These are phyloP conservation scores for Megalops atlanticus DNA, from an alignment of 2,113 vertebrate genomes.

Conservation along the genomic window DNA sequence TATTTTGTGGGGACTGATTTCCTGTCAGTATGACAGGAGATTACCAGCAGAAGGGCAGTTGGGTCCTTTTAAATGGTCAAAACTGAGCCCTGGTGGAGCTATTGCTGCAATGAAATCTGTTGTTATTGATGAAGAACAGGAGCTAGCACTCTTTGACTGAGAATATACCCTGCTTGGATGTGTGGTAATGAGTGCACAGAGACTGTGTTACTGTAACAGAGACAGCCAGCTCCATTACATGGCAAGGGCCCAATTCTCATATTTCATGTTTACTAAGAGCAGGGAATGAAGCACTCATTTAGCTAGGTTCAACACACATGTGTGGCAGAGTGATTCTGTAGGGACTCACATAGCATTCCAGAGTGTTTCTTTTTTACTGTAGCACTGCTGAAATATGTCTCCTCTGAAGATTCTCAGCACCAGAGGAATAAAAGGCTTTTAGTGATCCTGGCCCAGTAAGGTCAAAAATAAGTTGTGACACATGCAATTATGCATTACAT, in stretches of 20 bases:
- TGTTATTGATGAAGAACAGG: neutral
- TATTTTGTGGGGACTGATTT: neutral
- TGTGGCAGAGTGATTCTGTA: neutral
- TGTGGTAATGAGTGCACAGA: neutral
- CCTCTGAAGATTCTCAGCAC: neutral
- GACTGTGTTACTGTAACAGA: constrained; percentile 16
- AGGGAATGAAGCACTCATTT: neutral
- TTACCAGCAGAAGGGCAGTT: neutral
- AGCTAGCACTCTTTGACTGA: neutral
- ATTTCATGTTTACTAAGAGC: neutral
- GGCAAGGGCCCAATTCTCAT: neutral
- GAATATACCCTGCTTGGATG: neutral
- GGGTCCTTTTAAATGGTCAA: constrained; percentile 2
- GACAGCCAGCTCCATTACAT: neutral
- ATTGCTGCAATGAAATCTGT: neutral
- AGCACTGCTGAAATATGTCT: neutral
- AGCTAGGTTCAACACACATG: neutral
- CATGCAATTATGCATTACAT: neutral
- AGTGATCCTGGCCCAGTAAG: neutral
- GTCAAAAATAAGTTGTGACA: constrained; percentile 1
- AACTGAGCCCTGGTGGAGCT: neutral
- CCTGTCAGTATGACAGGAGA: neutral
- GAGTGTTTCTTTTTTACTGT: neutral
- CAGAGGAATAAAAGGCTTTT: neutral
- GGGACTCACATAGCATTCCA: neutral